Evolutionary conservation across 2,888 invertebrate species (phyloP), one percentile per base, ranked within the genome.

Genomic region (Synergus laeviventris): DNA sequence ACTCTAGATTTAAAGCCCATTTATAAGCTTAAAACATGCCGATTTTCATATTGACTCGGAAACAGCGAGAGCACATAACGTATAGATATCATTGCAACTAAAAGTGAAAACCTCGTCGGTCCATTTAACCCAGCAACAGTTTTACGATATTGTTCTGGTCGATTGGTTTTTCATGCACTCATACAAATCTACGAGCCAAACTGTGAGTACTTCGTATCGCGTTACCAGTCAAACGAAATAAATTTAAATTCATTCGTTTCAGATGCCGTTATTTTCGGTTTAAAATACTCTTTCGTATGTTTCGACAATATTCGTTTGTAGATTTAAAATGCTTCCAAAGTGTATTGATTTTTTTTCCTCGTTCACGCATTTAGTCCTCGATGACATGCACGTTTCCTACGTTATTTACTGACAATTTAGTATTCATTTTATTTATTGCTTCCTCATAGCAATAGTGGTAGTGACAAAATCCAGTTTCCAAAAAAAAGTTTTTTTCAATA

Each of bases 111-210:
- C 61, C 16, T 61, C 36, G 2, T 11, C 36, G 14, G 61, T 36
- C 36, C 61, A 61, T 61, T 61, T 61, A 36, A 61, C 31, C 61
- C 9, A 24, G 36, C 36, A 36, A 61, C 61, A 61, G 31, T 61
- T 61, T 61, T 61, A 36, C 61, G 31, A 61, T 36, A 36, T 31
- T 61, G 61, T 61, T 36, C 61, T 61, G n/a, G 61, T 61, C 61
- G 61, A 61, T 61, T 61, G 36, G 31, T 61, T 61, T 31, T 61
- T 16, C 60, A 61, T 61, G 61, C 24, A n/a, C 31, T 31, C 36
- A 61, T 61, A n/a, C 16, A 61, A 61, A 61, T 61, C 9, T 61
- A 61, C 9, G 61, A 31, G 61, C n/a, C n/a, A 31, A 31, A 60
- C 12, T 31, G 24, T 16, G 16, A 60, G 31, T 60, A 61, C 36